These are phyloP conservation scores for Parochlus steinenii DNA, from an alignment of 2,888 invertebrate genomes.

Conservation along the genomic window DNA sequence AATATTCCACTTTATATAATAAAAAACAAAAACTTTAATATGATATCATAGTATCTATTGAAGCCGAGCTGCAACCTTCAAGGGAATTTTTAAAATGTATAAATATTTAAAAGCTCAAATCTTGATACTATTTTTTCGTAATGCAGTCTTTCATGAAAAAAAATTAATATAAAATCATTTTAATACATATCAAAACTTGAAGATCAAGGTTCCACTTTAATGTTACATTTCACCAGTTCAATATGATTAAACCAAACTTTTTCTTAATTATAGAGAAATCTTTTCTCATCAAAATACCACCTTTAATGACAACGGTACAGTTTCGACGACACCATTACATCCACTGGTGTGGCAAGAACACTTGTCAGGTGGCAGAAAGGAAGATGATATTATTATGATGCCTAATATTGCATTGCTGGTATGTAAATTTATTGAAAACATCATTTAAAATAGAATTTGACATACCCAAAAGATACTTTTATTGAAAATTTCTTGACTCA, in stretches of 20 bases:
- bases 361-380: conserved; percentile 51
- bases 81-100: no score
- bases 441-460: not conserved
- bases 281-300: conserved; percentile 50
- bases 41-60: no score
- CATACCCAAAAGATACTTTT: no score
- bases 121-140: not conserved
- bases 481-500: no score
- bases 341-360: conserved; percentile 63
- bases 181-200: not conserved
- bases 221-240: not conserved
- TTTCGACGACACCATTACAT: conserved; percentile 51
- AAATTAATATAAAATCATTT: not conserved
- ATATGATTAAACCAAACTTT: conserved; percentile 1
- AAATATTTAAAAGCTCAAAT: not conserved
- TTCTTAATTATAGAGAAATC: conserved; percentile 40
- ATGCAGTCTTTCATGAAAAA: not conserved
- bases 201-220: not conserved
- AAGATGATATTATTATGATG: conserved; percentile 56
- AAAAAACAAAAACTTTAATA: no score
- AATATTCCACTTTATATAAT: no score
- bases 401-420: conserved; percentile 77
- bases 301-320: conserved; percentile 60
- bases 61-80: no score
- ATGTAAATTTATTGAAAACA: conserved; percentile 29